A percentile compares a stretch with the other conserved stretches of the same genome.
Evolutionary conservation across 2,113 vertebrate genomes (phyloP).

Genomic region (Geococcyx californianus): DNA sequence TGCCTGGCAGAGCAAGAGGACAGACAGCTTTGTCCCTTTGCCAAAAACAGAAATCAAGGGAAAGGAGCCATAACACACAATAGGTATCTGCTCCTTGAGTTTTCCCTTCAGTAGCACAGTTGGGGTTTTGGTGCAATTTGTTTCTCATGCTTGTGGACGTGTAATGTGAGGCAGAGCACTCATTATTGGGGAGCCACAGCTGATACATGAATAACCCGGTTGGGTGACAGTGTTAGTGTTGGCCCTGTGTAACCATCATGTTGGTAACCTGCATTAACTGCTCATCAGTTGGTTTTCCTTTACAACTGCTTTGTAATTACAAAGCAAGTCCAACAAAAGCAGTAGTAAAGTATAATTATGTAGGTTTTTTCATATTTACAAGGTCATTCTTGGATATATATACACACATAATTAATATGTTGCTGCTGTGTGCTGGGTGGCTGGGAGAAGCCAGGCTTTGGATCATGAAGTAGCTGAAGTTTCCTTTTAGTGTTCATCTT

Average conservation of each 20-base stretch:
- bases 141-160: background rate
- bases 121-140: background rate
- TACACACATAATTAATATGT: constrained; percentile 48
- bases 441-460: background rate
- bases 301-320: constrained; percentile 69
- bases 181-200: constrained; percentile 51
- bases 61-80: accelerated
- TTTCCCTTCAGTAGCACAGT: background rate
- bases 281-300: constrained; percentile 59
- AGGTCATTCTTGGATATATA: constrained; percentile 53
- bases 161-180: constrained; percentile 6
- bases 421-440: background rate
- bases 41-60: background rate
- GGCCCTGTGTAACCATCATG: background rate
- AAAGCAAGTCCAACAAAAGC: constrained; percentile 58
- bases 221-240: constrained; percentile 35
- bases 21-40: background rate
- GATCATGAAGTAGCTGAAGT: background rate
- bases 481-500: background rate
- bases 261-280: constrained; percentile 54
- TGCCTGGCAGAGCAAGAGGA: background rate
- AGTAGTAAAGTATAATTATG: constrained; percentile 60
- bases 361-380: constrained; percentile 56
- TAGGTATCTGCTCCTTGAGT: background rate
- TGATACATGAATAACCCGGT: background rate